Evolutionary conservation across 1,140 invertebrate species (phyloP), one percentile per base, ranked within the genome.

Genomic region (Drosophila kohkoa): DNA sequence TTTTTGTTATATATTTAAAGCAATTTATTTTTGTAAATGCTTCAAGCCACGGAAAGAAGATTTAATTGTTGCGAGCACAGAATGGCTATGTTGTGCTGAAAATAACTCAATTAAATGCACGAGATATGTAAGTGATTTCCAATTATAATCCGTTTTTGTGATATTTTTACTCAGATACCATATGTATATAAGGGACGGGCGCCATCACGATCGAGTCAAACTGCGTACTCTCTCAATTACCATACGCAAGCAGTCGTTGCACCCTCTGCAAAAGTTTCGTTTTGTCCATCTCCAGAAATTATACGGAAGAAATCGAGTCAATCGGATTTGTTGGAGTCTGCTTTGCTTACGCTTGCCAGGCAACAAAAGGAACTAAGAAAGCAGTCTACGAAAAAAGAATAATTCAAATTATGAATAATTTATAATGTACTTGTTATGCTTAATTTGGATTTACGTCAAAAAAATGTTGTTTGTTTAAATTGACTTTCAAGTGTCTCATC

Each of bases 11-110:
- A 13, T 43, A 43, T 43, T 13, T 13, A 43, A 41, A 43, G n/a
- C 41, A 43, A 58, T 64, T 2, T 75, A 43, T 35, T 86, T 70
- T 52, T 86, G 82, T 13, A 86, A 86, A 10, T 86, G 78, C 6
- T 86, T 81, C 20, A 20, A 35, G 0, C 82, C 82, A 3, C 75
- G 58, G 43, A 8, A 71, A 3, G 79, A 81, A 43, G 82, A 86
- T 57, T 28, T 86, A 5, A 52, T 81, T 25, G 78, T 67, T 13
- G 78, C 82, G 2, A 79, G 82, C n/a, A 67, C 35, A 4, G 82
- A 86, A 55, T 86, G 82, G 82, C 30, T 64, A 32, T 81, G 78
- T 16, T 48, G 48, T 16, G 46, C 67, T 8, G 25, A 68, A 35
- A 20, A 2, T 6, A 11, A n/a, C 8, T 48, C 8, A 25, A 57